phyloP scores from a whole-genome alignment of 64 coral and sea anemone species.

The Astreopora myriophthalma region DNA sequence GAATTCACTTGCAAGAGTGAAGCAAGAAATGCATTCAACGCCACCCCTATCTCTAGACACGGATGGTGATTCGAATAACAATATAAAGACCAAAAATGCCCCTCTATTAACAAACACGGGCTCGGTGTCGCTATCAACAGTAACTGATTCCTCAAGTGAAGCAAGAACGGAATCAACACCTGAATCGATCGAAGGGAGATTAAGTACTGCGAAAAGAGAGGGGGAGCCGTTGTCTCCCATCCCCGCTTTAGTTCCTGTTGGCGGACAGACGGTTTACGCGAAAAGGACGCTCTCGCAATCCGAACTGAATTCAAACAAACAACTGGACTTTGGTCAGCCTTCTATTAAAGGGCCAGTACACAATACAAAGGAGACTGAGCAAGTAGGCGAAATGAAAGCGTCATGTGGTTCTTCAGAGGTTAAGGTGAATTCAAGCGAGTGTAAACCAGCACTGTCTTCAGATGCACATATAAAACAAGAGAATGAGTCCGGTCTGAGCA shows the following conservation, averaged over 20 bases:
- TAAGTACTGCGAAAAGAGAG: not conserved
- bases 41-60: not conserved
- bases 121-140: not conserved
- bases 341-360: not conserved
- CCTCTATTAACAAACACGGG: not conserved
- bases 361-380: not conserved
- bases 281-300: not conserved
- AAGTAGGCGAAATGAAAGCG: not conserved
- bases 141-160: not conserved
- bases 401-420: not conserved
- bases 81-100: not conserved
- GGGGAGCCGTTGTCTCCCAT: slow-evolving; percentile 51
- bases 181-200: not conserved
- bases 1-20: not conserved
- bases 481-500: not conserved
- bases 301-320: not conserved
- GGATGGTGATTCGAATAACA: slow-evolving; percentile 22
- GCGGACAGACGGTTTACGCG: not conserved
- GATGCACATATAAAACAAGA: slow-evolving; percentile 17
- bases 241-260: slow-evolving; percentile 67
- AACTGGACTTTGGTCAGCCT: not conserved
- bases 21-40: slow-evolving; percentile 12
- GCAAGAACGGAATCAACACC: not conserved
- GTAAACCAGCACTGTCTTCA: not conserved
- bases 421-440: not conserved